Base-by-base conservation (phyloP, 1,140 invertebrate species). In the Caenorhabditis brenneri region DNA sequence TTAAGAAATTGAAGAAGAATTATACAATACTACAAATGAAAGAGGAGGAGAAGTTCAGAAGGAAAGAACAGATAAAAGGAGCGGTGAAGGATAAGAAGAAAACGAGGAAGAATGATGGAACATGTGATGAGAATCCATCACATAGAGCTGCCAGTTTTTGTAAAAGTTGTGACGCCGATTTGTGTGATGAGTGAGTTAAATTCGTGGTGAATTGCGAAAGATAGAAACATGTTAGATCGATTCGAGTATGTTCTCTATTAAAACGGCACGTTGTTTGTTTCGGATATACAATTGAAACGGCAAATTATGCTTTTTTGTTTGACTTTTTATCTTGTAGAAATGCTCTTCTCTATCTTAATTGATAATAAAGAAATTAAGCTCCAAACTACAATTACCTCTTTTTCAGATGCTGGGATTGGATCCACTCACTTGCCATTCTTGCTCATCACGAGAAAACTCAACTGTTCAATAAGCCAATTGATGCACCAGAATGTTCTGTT, bases 81-180 rank as follows among this genome's bases (percentile, higher is more conserved):
- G 12, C 58, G 58, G n/a, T n/a, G 19, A 22, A 24, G n/a, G 31
- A 65, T 65, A 36, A 65, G 58, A 36, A 65, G 58, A 65, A 65
- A 33, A 33, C 15, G 58, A 19, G 31, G 15, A 33, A 22, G 15
- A 65, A 36, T 19, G 31, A 65, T 36, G 58, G 58, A 33, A 36
- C 31, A 4, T 65, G 58, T 33, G 58, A 65, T 36, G 58, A 65
- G 58, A 65, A 65, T 36, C 29, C 58, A n/a, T 10, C 29, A 3
- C 58, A 65, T 36, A 9, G 31, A 16, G 58, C 58, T 6, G 15
- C 58, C 29, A 65, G 36, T 65, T 65, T 19, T 19, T 65, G 58
- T 65, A 36, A 65, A 36, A 65, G 10, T 33, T 65, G 58, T 36
- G 58, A 65, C n/a, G 58, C 58, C 15, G 58, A 65, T 19, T 65